Evolutionary conservation across 1,140 invertebrate species (phyloP), one percentile per base, ranked within the genome.

Genomic region (Microplitis mediator): DNA sequence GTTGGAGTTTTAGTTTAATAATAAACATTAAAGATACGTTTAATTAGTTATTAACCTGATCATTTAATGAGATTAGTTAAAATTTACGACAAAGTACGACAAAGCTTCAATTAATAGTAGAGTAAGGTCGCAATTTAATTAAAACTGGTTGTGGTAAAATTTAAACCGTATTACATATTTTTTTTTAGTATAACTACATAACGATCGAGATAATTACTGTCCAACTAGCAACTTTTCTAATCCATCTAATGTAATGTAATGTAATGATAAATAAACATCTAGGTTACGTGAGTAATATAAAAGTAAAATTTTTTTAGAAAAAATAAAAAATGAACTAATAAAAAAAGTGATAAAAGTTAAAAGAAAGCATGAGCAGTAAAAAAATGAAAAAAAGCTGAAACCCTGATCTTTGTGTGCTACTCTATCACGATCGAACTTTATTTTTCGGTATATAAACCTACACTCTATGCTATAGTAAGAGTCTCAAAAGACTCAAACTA

Each of bases 361-460:
- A 45, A 45, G 39, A 79, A 75, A n/a, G n/a, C 78, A 60, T 69
- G 51, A 5, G 56, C 23, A 39, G 16, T 66, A 70, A 71, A 65
- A 77, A 63, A 77, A 76, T 80, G 75, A 75, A 80, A 23, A 23
- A 79, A 82, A 78, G 79, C 78, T 80, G 79, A 77, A 81, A 80
- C 81, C 79, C 79, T 81, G 79, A 79, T 80, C 78, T 80, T 77
- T 78, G 77, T 82, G 78, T 76, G 69, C 77, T 71, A 73, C 71
- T 82, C 78, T 81, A 78, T 36, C 63, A 79, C 77, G 77, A 82
- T 81, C 81, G 79, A 82, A 81, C 79, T 80, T 81, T 79, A 79
- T 78, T 78, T 64, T 54, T 80, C 80, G 76, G 81, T 82, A 81
- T 82, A 81, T 75, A 81, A 81, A 82, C 77, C 79, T 82, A 82